Conservation (phyloP, 2,888 invertebrate genomes). For the Diaprepes abbreviatus region DNA sequence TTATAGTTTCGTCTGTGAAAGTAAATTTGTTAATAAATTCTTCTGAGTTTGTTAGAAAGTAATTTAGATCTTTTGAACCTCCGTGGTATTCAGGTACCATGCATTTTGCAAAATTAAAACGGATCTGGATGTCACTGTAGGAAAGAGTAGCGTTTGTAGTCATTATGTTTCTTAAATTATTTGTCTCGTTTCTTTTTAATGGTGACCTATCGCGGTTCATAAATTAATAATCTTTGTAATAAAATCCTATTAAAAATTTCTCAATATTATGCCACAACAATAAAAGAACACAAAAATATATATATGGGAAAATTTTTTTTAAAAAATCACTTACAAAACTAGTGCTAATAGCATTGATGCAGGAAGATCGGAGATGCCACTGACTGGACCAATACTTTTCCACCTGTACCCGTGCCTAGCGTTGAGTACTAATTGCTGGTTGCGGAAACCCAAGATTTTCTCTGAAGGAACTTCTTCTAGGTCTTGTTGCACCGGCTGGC, state of each 20-base stretch:
- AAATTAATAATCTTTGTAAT: conserved; percentile 15
- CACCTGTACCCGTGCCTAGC: not conserved
- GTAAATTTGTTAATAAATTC: conserved; percentile 18
- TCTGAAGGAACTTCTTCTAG: conserved; percentile 25
- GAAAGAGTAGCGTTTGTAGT: conserved; percentile 1
- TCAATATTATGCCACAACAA: not conserved
- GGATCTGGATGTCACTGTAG: conserved; percentile 1
- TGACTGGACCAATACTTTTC: conserved; percentile 5
- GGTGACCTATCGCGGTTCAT: conserved; percentile 14
- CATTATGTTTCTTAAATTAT: not conserved
- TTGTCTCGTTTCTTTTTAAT: conserved; percentile 1
- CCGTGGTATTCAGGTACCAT: conserved; percentile 22
- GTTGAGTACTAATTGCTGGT: not conserved
- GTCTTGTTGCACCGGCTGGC: not conserved
- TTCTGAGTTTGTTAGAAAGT: conserved; percentile 11
- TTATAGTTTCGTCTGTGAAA: conserved; percentile 1
- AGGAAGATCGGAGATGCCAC: conserved; percentile 5
- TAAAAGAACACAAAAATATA: not conserved
- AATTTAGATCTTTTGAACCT: conserved; percentile 24
- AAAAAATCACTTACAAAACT: not conserved
- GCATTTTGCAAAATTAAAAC: conserved; percentile 25
- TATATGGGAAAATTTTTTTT: not conserved
- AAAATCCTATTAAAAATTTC: not conserved
- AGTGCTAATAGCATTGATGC: conserved; percentile 8
- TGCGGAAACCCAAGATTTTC: conserved; percentile 17